Evolutionary conservation across 2,113 vertebrate species (phyloP), one percentile per base, ranked within the genome.

Genomic region (Podocnemis expansa): DNA sequence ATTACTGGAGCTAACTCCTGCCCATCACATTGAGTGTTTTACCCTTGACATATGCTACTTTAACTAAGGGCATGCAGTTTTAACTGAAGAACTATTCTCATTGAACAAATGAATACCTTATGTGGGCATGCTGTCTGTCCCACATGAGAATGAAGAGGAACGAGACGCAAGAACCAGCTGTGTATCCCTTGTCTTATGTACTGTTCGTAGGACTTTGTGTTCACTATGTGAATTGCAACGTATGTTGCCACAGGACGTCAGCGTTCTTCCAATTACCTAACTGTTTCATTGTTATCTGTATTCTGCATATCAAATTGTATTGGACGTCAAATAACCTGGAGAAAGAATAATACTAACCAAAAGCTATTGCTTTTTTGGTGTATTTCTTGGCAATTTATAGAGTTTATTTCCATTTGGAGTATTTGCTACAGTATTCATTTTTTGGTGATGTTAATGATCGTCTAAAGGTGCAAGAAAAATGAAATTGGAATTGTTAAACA

Each of bases 401-500:
- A 81, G 70, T 90, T 95, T 54, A 22, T 88, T 94, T 93, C 88
- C 91, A 87, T 95, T 87, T 78, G 89, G 88, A 93, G 91, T 90
- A 93, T 90, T 88, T 63, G 89, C 43, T 38, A n/a, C 21, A n/a
- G 34, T 38, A 43, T 91, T 92, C 27, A 81, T 95, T 96, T 95
- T 85, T 76, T 52, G 82, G 85, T 96, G 95, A 92, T 80, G 95
- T 12, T 89, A 86, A 89, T 95, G 60, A n/a, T 67, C 91, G 82
- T 96, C 93, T 85, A 96, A 93, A 93, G 94, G 89, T 91, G 80
- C 87, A 87, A 90, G 91, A 93, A 87, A 89, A 93, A 91, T 85
- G 4, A 92, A 22, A 34, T 90, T 93, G 70, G 88, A 91, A 54
- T 79, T 79, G 55, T 94, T 93, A 70, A 17, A n/a, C n/a, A 91